phyloP scores from a whole-genome alignment of 2,113 vertebrate genomes.

The Elgaria multicarinata region DNA sequence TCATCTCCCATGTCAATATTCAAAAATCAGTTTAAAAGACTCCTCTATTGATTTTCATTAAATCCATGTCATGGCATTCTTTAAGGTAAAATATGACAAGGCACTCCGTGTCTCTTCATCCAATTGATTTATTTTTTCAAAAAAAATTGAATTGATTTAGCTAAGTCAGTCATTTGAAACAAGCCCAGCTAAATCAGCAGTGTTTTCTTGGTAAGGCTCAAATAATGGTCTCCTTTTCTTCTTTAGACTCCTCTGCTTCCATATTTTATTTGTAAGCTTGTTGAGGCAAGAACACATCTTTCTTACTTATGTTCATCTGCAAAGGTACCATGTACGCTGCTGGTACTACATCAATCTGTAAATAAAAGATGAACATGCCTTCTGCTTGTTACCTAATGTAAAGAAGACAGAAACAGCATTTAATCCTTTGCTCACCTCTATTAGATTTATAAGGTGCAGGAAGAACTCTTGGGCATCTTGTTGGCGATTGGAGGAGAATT shows the following conservation, averaged over 20 bases:
- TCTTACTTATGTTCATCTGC: background rate
- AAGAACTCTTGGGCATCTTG: slow-evolving; percentile 96
- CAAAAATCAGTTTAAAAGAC: background rate
- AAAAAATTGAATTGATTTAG: background rate
- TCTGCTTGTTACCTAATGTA: background rate
- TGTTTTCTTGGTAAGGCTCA: background rate
- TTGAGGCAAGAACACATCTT: background rate
- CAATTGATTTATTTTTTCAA: background rate
- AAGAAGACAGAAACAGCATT: slow-evolving; percentile 8
- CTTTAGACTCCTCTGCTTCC: background rate
- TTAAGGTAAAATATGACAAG: background rate
- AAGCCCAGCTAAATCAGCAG: background rate
- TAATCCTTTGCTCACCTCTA: slow-evolving; percentile 84
- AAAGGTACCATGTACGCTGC: background rate
- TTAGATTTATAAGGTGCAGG: slow-evolving; percentile 90
- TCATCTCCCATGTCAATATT: background rate
- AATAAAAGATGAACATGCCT: background rate
- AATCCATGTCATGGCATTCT: background rate
- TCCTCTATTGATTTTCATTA: slow-evolving; percentile 1
- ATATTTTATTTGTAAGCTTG: background rate
- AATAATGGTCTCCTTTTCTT: background rate
- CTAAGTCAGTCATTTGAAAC: background rate
- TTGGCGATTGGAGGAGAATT: slow-evolving; percentile 95
- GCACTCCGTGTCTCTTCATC: background rate
- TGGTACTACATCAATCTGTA: background rate